These are phyloP conservation scores for Cheirogaleus major DNA, from an alignment of 2,797 vertebrate genomes.

Conservation along the genomic window DNA sequence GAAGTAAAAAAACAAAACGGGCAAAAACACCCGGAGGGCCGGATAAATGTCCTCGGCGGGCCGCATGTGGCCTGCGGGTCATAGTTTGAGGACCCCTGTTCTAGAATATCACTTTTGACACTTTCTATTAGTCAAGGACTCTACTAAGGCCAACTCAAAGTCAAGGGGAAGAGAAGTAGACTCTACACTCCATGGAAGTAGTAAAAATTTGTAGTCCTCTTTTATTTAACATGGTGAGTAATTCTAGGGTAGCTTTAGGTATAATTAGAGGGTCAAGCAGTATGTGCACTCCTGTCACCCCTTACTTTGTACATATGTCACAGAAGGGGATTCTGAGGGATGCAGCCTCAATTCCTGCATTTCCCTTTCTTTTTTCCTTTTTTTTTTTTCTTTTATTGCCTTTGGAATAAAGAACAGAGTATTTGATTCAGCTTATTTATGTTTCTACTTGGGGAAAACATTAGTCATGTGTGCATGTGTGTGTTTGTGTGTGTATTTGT, in stretches of 20 bases:
- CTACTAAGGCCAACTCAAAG: not conserved
- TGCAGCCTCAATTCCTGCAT: not conserved
- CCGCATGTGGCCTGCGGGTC: no score
- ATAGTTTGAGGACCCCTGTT: no score
- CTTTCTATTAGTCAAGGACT: not conserved
- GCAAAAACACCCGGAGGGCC: no score
- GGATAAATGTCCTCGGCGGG: no score
- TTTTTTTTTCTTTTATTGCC: not conserved
- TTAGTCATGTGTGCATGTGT: not conserved
- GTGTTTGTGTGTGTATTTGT: not conserved
- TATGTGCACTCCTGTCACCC: rapidly evolving
- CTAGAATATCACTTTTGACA: not conserved
- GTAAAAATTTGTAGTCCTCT: not conserved
- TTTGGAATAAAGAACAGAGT: not conserved
- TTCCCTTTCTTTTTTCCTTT: not conserved
- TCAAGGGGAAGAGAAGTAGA: not conserved
- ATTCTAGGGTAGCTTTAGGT: not conserved
- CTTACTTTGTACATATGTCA: no score
- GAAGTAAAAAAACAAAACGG: no score
- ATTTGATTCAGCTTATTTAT: not conserved
- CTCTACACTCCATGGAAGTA: not conserved
- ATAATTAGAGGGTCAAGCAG: not conserved
- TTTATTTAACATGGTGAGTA: not conserved
- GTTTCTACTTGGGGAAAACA: not conserved
- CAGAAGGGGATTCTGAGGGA: not conserved